These are phyloP conservation scores for Apteryx mantelli DNA, from an alignment of 2,113 vertebrate genomes.

Conservation along the genomic window DNA sequence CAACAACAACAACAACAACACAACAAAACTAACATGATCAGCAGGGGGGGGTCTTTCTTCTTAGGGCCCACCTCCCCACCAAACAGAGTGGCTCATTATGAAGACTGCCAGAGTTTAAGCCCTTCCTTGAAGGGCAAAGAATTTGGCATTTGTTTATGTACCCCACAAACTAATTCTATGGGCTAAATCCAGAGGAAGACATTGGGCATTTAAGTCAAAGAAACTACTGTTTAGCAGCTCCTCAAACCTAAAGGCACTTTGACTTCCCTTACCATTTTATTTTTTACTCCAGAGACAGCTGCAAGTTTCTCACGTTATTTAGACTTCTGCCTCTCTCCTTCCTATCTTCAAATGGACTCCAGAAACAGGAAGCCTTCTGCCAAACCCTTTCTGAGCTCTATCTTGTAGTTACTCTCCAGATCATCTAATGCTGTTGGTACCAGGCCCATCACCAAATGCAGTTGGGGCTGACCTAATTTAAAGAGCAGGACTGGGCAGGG, in stretches of 20 bases:
- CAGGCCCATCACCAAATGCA: not conserved
- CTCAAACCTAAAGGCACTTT: not conserved
- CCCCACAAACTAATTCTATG: not conserved
- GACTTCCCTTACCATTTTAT: not conserved
- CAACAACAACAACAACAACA: not conserved
- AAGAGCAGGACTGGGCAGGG: not conserved
- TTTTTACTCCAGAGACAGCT: not conserved
- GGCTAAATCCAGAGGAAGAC: not conserved
- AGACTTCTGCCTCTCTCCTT: not conserved
- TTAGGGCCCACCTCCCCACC: not conserved
- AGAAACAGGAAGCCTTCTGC: not conserved
- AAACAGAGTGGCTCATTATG: rapidly evolving
- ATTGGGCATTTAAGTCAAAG: not conserved
- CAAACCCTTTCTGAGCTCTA: not conserved
- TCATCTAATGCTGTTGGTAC: not conserved
- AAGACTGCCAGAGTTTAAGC: not conserved
- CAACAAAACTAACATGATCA: not conserved
- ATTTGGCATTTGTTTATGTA: not conserved
- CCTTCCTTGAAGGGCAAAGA: not conserved
- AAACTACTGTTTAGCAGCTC: not conserved
- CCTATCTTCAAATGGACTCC: not conserved
- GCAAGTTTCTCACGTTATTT: not conserved
- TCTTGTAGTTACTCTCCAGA: not conserved
- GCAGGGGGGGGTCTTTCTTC: not conserved
- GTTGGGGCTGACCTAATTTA: not conserved